Evolutionary conservation across 2,888 invertebrate species (phyloP).

Genomic region (Meganola albula): DNA sequence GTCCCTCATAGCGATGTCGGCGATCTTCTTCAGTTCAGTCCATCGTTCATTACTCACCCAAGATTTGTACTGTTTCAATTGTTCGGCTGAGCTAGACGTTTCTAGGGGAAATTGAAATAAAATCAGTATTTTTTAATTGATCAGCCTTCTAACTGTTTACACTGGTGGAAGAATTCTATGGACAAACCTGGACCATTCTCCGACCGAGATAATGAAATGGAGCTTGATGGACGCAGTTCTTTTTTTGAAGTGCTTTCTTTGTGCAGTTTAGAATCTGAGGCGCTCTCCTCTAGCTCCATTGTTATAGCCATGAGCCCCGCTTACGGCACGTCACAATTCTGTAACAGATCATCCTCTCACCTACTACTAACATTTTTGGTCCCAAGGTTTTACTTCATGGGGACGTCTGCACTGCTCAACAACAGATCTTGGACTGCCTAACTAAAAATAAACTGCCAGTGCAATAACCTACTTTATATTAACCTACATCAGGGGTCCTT

Average conservation of each 20-base stretch:
- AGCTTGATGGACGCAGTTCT: slow-evolving; percentile 62
- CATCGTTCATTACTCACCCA: slow-evolving; percentile 82
- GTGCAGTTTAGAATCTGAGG: slow-evolving; percentile 67
- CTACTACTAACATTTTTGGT: slow-evolving; percentile 30
- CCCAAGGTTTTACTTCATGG: slow-evolving; percentile 32
- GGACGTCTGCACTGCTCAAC: slow-evolving; percentile 43
- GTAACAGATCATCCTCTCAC: slow-evolving; percentile 37
- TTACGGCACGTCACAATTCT: slow-evolving; percentile 39
- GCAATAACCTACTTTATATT: slow-evolving; percentile 76
- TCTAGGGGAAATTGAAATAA: slow-evolving; percentile 23
- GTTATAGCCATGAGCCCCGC: slow-evolving; percentile 65
- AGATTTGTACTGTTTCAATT: slow-evolving; percentile 64
- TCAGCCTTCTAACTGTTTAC: no score
- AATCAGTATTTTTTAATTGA: no score
- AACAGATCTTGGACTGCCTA: slow-evolving; percentile 48
- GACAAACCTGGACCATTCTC: slow-evolving; percentile 62
- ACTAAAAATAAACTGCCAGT: slow-evolving; percentile 58
- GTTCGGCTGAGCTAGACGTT: slow-evolving; percentile 54
- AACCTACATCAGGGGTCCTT: slow-evolving; percentile 70
- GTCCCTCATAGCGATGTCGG: slow-evolving; percentile 81
- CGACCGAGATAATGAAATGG: slow-evolving; percentile 63
- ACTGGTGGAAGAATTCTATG: not conserved
- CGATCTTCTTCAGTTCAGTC: slow-evolving; percentile 79
- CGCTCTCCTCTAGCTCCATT: slow-evolving; percentile 69
- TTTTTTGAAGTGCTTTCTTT: slow-evolving; percentile 62